Percentiles rank a stretch among this genome's conserved stretches.
Evolutionary conservation across 2,113 vertebrate genomes (phyloP).

Genomic region (Gavialis gangeticus): DNA sequence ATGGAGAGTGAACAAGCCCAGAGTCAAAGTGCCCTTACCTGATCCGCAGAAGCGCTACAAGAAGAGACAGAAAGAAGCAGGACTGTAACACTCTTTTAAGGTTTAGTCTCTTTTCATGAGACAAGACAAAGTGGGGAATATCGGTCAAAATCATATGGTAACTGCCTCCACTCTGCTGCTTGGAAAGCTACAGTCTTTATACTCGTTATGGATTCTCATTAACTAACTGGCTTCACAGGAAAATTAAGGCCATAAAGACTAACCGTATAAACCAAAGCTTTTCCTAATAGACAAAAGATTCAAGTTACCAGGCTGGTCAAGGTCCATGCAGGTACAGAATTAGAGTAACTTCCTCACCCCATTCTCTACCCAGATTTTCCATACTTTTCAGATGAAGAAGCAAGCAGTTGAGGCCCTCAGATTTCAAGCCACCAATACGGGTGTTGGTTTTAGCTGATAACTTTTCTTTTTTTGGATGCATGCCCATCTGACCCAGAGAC

Average conservation of each 20-base stretch:
- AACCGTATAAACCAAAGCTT: not conserved
- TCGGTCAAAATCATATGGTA: not conserved
- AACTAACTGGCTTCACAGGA: not conserved
- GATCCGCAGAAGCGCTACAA: not conserved
- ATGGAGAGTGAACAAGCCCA: not conserved
- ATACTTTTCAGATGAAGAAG: not conserved
- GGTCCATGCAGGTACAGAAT: not conserved
- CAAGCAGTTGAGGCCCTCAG: not conserved
- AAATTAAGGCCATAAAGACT: not conserved
- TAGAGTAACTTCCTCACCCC: not conserved
- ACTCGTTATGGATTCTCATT: not conserved
- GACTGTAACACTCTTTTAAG: not conserved
- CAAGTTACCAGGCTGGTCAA: not conserved
- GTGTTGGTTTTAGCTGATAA: too few relatives aligned
- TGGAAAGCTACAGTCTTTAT: not conserved
- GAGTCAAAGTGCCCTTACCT: not conserved
- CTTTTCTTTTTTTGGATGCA: not conserved
- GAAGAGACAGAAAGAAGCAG: not conserved
- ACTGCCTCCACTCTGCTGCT: not conserved
- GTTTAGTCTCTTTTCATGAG: not conserved
- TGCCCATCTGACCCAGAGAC: not conserved
- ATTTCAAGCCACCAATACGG: not conserved
- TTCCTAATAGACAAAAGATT: not conserved
- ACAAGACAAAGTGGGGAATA: not conserved
- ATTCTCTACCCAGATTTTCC: not conserved